phyloP scores from a whole-genome alignment of 2,797 vertebrate species.

The Cephalopachus bancanus region DNA sequence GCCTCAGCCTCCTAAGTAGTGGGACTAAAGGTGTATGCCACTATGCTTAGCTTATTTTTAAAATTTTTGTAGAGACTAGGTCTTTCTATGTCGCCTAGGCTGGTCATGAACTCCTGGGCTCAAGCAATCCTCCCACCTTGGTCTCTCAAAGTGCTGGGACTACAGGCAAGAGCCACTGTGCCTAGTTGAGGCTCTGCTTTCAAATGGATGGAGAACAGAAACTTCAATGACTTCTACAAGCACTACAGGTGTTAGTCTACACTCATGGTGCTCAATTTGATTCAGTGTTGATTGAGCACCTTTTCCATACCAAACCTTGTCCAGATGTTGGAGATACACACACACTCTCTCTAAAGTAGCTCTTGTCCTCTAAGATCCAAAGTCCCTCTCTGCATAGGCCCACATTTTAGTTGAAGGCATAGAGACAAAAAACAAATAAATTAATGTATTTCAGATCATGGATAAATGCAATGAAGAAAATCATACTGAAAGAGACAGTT shows the following conservation, averaged over 20 bases:
- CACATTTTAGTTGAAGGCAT: neutral
- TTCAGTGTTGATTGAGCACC: neutral
- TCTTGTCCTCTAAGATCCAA: neutral
- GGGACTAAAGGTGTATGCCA: too few species aligned
- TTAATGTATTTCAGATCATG: neutral
- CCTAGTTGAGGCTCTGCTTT: too few species aligned
- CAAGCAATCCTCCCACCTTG: too few species aligned
- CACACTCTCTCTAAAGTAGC: neutral
- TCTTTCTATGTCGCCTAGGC: too few species aligned
- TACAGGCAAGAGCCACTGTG: too few species aligned
- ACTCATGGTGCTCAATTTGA: neutral
- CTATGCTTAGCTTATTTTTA: too few species aligned
- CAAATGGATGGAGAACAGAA: neutral
- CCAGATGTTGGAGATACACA: neutral
- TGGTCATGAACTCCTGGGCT: too few species aligned
- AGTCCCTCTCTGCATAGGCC: neutral
- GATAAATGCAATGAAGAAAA: neutral
- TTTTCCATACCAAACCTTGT: neutral
- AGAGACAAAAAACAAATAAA: neutral
- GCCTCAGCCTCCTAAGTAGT: too few species aligned
- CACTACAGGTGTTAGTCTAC: neutral
- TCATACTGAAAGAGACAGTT: neutral
- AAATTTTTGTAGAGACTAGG: too few species aligned
- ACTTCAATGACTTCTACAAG: neutral
- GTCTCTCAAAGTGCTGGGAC: too few species aligned